Conservation (phyloP, 2,113 vertebrate genomes). For the Motacilla alba region DNA sequence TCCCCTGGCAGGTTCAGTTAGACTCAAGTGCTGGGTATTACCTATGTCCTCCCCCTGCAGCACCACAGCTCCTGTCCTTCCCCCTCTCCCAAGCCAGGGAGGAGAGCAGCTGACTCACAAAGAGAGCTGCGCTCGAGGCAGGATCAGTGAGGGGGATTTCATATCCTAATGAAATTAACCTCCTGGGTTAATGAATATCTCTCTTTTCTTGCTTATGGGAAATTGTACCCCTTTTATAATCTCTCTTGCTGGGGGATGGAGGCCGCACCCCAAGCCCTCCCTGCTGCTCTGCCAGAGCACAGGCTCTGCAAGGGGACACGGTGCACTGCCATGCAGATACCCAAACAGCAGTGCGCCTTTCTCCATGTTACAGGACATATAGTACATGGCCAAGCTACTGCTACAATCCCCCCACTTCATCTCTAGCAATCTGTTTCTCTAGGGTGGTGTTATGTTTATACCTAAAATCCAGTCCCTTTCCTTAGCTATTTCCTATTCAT, state of each 20-base stretch:
- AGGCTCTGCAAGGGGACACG: fast-evolving
- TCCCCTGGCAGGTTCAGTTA: not conserved
- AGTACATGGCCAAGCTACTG: not conserved
- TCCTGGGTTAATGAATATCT: not conserved
- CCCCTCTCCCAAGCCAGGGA: no score
- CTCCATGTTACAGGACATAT: fast-evolving
- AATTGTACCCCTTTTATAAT: not conserved
- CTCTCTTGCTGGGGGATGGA: not conserved
- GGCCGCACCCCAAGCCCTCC: not conserved
- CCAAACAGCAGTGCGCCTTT: not conserved
- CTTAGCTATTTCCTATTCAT: not conserved
- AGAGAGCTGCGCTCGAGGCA: fast-evolving
- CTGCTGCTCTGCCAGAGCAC: not conserved
- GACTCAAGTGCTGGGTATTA: not conserved
- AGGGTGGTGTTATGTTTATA: not conserved
- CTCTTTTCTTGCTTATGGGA: not conserved
- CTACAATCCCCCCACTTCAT: not conserved
- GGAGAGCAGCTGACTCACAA: fast-evolving
- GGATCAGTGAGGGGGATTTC: fast-evolving
- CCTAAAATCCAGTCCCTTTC: not conserved
- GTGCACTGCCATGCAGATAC: not conserved
- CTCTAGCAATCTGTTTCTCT: not conserved
- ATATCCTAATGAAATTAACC: not conserved
- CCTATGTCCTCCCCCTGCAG: not conserved
- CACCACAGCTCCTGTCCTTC: not conserved